Evolutionary conservation across 2,888 invertebrate genomes (phyloP), one percentile per base, ranked within the genome.

Genomic region (Nemoura dubitans): DNA sequence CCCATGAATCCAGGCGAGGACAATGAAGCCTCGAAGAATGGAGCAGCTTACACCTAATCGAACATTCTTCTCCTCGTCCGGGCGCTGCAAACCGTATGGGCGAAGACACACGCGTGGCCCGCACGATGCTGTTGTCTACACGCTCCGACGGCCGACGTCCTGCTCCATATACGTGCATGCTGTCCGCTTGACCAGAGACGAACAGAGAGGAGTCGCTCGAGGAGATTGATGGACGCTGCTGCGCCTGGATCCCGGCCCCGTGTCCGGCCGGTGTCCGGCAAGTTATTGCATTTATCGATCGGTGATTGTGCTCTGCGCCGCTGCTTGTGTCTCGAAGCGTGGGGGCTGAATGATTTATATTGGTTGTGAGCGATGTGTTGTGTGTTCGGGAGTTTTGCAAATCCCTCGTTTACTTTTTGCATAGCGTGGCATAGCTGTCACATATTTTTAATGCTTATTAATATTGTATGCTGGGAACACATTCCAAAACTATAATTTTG

Each of bases 281-380:
- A 76, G 76, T 76, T 84, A 84, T 84, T 84, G 84, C 76, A 84
- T 84, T 59, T 84, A 84, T 84, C 84, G 84, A 84, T 25, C 84
- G 76, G 59, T 78, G 78, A 78, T 78, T 78, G 78, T 27, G 27
- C 27, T 26, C 2, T 6, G 10, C 0, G 26, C 14, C 3, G 10
- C 3, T 78, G 78, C 26, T 78, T 28, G 78, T 26, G 27, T 26
- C 36, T 2, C 26, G 26, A 78, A 7, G 21, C 26, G 78, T 78
- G 78, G 25, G n/a, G 27, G 78, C 78, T 14, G 78, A 5, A 78
- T 78, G 78, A 78, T 78, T 78, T 78, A 78, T 78, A 78, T n/a
- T 27, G 78, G 26, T 78, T n/a, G 26, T 28, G 78, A 78, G n/a
- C 78, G 78, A 26, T 78, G 28, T 6, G 21, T 26, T 26, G 78